Evolutionary conservation across 1,140 invertebrate genomes (phyloP), one percentile per base, ranked within the genome.

Genomic region (Drosophila lini): DNA sequence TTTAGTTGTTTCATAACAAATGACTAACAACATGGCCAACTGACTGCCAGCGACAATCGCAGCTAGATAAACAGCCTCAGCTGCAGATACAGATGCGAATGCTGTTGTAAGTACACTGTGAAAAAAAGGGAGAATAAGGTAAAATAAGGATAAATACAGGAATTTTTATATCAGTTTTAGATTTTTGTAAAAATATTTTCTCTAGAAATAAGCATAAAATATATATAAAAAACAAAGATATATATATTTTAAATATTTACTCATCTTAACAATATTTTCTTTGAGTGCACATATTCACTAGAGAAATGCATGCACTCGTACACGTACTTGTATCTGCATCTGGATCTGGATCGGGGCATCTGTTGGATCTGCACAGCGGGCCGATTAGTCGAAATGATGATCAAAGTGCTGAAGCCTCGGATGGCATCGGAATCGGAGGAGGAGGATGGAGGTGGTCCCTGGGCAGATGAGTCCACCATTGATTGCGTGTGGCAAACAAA

Each of bases 401-500:
- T 88, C 83, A 88, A 89, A 88, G 83, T 88, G 84, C 80, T 80
- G 65, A 64, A 57, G 58, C 65, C 25, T 70, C 40, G 36, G 36
- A 77, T 77, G 22, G 42, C 56, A 38, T 52, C 34, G 34, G 44
- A 15, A 38, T 52, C 34, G 34, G 44, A 15, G 32, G 13, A 5
- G 16, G 34, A 6, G 52, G 13, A 9, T 19, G 19, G 13, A 55
- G 52, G 36, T 38, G 52, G 13, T 55, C 19, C 32, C 13, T 32
- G 32, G 50, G 11, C 16, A 19, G 50, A 15, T 48, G 50, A 31
- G 32, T 32, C 38, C 61, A 45, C 69, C 74, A 83, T 62, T 83
- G 80, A 88, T 86, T 86, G 83, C 83, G 83, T 86, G 83, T 86
- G 83, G 83, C 80, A 82, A 88, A 79, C 59, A 80, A 84, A 84